A percentile compares a stretch with the other conserved stretches of the same genome.
These are phyloP conservation scores for Epinotia brunnichana DNA, from an alignment of 2,888 invertebrate genomes.

Conservation along the genomic window DNA sequence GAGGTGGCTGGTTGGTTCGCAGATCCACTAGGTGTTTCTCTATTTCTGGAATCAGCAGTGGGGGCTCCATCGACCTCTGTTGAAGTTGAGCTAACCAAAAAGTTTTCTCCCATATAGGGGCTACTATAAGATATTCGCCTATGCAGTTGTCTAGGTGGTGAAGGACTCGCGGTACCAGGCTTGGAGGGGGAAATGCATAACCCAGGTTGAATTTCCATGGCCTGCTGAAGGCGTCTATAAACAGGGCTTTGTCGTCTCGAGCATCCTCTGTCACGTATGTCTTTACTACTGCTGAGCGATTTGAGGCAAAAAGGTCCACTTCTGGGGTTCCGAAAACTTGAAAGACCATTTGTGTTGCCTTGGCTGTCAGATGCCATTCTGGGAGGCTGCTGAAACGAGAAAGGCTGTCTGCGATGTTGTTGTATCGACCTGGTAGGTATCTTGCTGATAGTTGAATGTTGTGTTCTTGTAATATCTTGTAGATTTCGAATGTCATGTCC, in stretches of 20 bases:
- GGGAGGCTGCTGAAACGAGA: constrained; percentile 2
- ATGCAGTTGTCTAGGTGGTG: not conserved
- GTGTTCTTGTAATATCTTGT: not conserved
- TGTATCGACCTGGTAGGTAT: constrained; percentile 7
- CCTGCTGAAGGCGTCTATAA: constrained; percentile 2
- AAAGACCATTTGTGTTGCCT: constrained; percentile 30
- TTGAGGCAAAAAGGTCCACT: constrained; percentile 9
- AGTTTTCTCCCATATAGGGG: not conserved
- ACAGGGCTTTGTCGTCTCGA: not conserved
- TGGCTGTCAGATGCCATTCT: constrained; percentile 31
- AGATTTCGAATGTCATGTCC: not conserved
- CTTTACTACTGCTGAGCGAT: not conserved
- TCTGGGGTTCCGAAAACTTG: constrained; percentile 37
- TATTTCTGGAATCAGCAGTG: not conserved
- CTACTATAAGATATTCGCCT: too few relatives aligned
- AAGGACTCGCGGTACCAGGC: not conserved
- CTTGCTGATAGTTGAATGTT: constrained; percentile 1
- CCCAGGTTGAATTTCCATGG: not conserved
- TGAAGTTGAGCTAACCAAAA: not conserved
- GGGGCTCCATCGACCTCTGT: not conserved
- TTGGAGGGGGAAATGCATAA: not conserved
- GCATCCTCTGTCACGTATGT: not conserved
- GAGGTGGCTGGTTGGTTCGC: not conserved
- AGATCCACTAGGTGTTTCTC: not conserved
- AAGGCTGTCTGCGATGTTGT: constrained; percentile 16